Conservation (phyloP, 2,888 invertebrate species). For the Xestia ashworthii region DNA sequence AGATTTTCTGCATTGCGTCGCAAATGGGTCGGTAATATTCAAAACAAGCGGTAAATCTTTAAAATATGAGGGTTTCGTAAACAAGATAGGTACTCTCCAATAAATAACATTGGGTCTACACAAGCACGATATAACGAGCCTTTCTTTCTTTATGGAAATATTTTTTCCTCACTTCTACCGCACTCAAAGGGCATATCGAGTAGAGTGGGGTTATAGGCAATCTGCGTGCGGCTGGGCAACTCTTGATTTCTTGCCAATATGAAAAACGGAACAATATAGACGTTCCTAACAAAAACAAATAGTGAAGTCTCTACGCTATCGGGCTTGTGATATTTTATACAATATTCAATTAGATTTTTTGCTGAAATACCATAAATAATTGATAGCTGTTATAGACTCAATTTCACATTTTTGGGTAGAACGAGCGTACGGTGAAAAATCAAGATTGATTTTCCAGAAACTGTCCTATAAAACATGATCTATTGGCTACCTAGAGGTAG, state of each 20-base stretch:
- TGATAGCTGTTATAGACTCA: neutral
- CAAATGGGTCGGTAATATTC: conserved; percentile 74
- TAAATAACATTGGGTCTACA: conserved; percentile 74
- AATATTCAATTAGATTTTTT: neutral
- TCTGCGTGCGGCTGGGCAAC: conserved; percentile 38
- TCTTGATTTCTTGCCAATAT: conserved; percentile 54
- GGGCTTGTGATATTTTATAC: neutral
- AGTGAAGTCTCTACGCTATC: neutral
- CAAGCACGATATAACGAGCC: conserved; percentile 68
- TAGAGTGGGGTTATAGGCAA: conserved; percentile 51
- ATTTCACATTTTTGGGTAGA: conserved; percentile 7
- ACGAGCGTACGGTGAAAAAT: neutral
- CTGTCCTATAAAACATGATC: neutral
- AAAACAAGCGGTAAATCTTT: conserved; percentile 76
- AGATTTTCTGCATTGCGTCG: conserved; percentile 62
- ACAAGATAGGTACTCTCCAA: conserved; percentile 76
- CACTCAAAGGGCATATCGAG: conserved; percentile 58
- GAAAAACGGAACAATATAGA: conserved; percentile 39
- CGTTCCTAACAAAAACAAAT: conserved; percentile 26
- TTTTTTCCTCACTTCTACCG: conserved; percentile 63
- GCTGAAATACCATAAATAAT: too few relatives aligned
- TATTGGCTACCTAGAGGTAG: conserved; percentile 7
- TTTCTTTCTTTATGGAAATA: conserved; percentile 67
- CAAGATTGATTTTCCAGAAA: neutral
- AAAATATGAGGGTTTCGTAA: conserved; percentile 76